Conservation (phyloP, 2,797 vertebrate genomes). For the Periparus ater region DNA sequence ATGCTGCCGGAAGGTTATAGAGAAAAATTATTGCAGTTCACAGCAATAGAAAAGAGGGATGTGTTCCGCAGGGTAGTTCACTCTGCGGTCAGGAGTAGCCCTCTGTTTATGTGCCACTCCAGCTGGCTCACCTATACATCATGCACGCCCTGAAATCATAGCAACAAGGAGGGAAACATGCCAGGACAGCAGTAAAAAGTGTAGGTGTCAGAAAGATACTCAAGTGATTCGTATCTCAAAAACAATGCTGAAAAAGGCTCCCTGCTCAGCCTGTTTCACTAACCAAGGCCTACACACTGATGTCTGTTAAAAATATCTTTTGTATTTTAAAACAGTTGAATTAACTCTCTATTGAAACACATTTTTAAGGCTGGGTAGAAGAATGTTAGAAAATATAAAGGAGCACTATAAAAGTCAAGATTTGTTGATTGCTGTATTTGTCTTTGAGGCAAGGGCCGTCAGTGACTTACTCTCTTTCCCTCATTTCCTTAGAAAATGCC, state of each 20-base stretch:
- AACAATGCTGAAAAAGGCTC: background rate
- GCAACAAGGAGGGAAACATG: background rate
- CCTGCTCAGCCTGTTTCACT: background rate
- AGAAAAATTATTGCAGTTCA: background rate
- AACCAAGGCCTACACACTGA: rapidly evolving
- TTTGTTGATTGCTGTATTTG: background rate
- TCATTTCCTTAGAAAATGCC: background rate
- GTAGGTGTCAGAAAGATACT: background rate
- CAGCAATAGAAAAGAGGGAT: background rate
- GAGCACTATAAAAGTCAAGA: background rate
- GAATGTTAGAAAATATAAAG: background rate
- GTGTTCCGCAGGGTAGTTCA: background rate
- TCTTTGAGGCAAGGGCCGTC: background rate
- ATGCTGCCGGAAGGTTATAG: background rate
- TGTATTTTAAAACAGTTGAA: background rate
- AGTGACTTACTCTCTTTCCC: background rate
- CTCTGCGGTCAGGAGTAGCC: background rate
- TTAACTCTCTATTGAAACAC: background rate
- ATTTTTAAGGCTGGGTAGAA: background rate
- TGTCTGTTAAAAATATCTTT: background rate
- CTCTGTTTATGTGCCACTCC: background rate
- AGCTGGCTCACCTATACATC: background rate
- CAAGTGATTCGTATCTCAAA: background rate
- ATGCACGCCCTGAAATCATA: background rate
- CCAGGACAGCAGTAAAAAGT: rapidly evolving